Conservation (phyloP, 37 sponge, comb jelly and placozoan genomes). For the Hexactinellida sp. region DNA sequence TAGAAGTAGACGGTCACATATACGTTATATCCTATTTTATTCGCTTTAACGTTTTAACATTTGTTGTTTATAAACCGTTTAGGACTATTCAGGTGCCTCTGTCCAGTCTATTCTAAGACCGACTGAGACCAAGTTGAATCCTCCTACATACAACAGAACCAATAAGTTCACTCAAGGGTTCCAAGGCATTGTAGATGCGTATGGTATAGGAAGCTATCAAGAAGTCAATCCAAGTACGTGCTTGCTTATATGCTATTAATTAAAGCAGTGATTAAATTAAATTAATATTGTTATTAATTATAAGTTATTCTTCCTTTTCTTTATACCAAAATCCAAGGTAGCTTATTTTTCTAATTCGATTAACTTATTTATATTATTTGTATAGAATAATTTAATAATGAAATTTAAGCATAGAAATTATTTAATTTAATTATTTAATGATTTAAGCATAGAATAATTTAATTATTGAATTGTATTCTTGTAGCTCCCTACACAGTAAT, state of each 20-base stretch:
- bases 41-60: neutral
- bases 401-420: neutral
- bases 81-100: constrained; percentile 76
- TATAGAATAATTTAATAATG: too few relatives aligned
- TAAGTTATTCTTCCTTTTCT: neutral
- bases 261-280: neutral
- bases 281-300: neutral
- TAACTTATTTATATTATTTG: neutral
- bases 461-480: neutral
- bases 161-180: constrained; percentile 95
- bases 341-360: too few relatives aligned
- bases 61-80: neutral
- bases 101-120: constrained; percentile 90
- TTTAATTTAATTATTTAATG: neutral
- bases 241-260: too few relatives aligned
- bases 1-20: neutral
- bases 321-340: neutral
- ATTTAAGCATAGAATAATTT: neutral
- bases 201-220: constrained; percentile 78
- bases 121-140: constrained; percentile 47
- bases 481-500: constrained; percentile 89
- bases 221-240: constrained; percentile 92
- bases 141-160: constrained; percentile 82
- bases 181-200: constrained; percentile 94
- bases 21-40: neutral